Evolutionary conservation across 2,888 invertebrate genomes (phyloP).

Genomic region (Tubulanus polymorphus): DNA sequence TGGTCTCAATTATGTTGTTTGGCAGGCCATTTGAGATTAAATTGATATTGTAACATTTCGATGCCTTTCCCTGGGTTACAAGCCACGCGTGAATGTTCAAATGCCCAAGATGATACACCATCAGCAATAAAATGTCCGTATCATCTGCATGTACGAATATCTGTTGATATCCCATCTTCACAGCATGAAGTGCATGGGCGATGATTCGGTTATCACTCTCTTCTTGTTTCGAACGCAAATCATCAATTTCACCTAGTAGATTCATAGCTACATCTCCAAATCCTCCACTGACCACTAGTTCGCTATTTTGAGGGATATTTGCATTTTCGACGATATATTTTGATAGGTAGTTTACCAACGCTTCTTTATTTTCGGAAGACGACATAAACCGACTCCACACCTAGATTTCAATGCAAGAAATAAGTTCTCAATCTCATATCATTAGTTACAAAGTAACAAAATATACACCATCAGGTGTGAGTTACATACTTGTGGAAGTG

Average conservation of each 20-base stretch:
- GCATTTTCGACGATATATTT: background rate
- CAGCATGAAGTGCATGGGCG: slow-evolving; percentile 11
- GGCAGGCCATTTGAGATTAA: background rate
- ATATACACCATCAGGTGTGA: too few species aligned
- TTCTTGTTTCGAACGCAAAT: slow-evolving; percentile 8
- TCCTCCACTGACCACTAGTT: background rate
- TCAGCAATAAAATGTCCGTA: slow-evolving; percentile 7
- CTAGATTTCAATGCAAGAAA: too few species aligned
- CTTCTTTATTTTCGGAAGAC: slow-evolving; percentile 13
- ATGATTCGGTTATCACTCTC: slow-evolving; percentile 6
- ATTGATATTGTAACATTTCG: background rate
- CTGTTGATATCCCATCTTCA: background rate
- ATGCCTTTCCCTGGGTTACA: slow-evolving; percentile 11
- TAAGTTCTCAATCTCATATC: too few species aligned
- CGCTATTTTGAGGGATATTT: background rate
- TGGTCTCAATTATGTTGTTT: background rate
- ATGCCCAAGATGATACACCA: slow-evolving; percentile 4
- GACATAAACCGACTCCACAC: slow-evolving; percentile 14
- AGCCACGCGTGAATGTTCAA: slow-evolving; percentile 6
- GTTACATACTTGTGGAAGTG: too few species aligned
- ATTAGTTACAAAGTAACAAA: too few species aligned
- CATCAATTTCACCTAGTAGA: background rate
- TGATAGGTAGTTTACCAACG: slow-evolving; percentile 10
- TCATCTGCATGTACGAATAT: background rate
- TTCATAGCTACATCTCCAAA: slow-evolving; percentile 3